Evolutionary conservation across 1,140 invertebrate species (phyloP), one percentile per base, ranked within the genome.

Genomic region (Aethina tumida): DNA sequence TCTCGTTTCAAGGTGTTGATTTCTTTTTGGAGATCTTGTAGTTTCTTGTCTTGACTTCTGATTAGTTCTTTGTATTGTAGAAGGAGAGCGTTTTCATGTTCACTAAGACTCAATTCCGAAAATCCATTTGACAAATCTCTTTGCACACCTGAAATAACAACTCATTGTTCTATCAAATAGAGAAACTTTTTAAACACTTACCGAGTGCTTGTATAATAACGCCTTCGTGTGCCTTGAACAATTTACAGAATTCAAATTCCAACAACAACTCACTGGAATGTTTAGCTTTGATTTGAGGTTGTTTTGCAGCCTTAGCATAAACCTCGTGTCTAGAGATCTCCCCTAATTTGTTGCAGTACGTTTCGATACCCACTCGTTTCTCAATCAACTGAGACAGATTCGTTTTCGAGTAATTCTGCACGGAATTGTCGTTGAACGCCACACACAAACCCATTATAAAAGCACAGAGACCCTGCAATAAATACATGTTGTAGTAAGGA

Each of bases 201-300:
- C n/a, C n/a, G 35, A 82, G 70, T 20, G 75, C 70, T 59, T 79
- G 73, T 18, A 72, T 55, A 30, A 77, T 67, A 22, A 67, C 55
- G 18, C 66, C 69, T 70, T 89, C 83, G 15, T 85, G 58, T 6
- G 69, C 70, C 67, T 89, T 90, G 49, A 87, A 88, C 7, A 96
- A 64, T 54, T 79, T 79, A 55, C 90, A 95, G 67, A 97, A 99
- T 62, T 97, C 88, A 63, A 91, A 91, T 63, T 99, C 96, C 33
- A 98, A 27, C 15, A 96, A 66, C 12, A 97, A 68, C 47, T 97
- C 89, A 7, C 66, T 67, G 4, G 87, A 67, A 43, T 78, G 65
- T 58, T 80, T 84, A 8, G 77, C 80, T 20, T 75, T 70, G 3
- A 90, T 73, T 60, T 97, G 90, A 2, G 95, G 93, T 59, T 91